Percentiles rank a stretch among this genome's conserved stretches.
These are phyloP conservation scores for Lampris megalopsis DNA, from an alignment of 2,113 vertebrate genomes.

Conservation along the genomic window DNA sequence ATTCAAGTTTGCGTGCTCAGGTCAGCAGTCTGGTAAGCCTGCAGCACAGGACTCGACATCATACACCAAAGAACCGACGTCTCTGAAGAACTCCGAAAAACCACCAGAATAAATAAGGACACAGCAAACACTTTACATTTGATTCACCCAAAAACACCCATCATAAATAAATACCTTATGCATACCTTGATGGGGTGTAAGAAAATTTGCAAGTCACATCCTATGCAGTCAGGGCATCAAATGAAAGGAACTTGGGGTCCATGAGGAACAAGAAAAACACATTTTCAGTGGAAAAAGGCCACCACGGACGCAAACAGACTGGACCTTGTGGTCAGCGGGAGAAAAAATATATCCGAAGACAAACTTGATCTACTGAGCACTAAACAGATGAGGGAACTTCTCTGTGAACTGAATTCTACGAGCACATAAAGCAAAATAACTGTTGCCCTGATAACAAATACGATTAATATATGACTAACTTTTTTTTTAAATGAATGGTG, in stretches of 20 bases:
- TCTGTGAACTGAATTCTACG: constrained; percentile 32
- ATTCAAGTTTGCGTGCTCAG: constrained; percentile 30
- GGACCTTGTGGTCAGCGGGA: background rate
- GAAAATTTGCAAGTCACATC: background rate
- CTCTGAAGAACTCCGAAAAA: constrained; percentile 20
- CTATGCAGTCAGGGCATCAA: background rate
- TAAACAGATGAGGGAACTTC: constrained; percentile 41
- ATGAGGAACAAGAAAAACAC: background rate
- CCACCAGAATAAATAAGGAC: constrained; percentile 21
- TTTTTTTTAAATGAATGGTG: constrained; percentile 41
- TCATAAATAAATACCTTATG: background rate
- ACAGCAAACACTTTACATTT: constrained; percentile 38
- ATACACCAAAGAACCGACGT: constrained; percentile 4
- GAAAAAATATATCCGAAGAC: constrained; percentile 10
- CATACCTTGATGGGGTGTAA: background rate
- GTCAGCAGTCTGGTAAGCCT: constrained; percentile 17
- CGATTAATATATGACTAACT: constrained; percentile 24
- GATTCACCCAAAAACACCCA: constrained; percentile 19
- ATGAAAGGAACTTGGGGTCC: background rate
- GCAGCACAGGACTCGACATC: constrained; percentile 15
- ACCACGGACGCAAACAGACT: constrained; percentile 9
- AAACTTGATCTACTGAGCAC: constrained; percentile 32
- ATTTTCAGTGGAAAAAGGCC: constrained; percentile 5
- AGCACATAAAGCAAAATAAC: constrained; percentile 42
- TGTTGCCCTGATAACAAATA: constrained; percentile 6